Evolutionary conservation across 2,113 vertebrate species (phyloP).

Genomic region (Nesoenas mayeri): DNA sequence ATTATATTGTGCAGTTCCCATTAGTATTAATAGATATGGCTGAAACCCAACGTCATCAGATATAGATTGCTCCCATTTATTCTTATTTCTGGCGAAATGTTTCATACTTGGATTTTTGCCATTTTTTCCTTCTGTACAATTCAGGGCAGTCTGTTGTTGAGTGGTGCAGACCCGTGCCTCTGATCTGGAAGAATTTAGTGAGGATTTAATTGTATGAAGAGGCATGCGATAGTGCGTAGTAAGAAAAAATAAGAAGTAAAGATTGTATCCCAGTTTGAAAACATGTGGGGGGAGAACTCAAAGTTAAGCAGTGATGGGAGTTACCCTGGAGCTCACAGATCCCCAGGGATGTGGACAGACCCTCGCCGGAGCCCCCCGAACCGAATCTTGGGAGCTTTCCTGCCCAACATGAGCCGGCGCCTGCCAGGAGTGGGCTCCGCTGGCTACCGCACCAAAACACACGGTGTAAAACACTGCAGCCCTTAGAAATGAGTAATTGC

Average conservation of each 20-base stretch:
- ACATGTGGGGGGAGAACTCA: background rate
- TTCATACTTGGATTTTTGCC: background rate
- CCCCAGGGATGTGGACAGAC: background rate
- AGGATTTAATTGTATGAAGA: background rate
- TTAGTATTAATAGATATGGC: background rate
- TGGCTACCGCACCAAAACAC: background rate
- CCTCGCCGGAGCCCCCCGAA: background rate
- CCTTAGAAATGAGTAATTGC: constrained; percentile 2
- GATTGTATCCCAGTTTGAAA: background rate
- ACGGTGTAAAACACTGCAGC: background rate
- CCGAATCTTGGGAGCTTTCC: background rate
- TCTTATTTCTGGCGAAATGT: background rate
- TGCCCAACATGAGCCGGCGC: background rate
- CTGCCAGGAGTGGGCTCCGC: background rate
- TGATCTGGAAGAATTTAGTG: background rate
- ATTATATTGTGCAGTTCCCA: too few relatives aligned
- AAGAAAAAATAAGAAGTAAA: background rate
- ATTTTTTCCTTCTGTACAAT: background rate
- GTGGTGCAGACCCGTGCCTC: background rate
- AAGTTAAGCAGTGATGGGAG: background rate
- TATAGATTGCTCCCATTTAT: background rate
- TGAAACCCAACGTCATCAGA: background rate
- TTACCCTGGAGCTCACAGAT: background rate
- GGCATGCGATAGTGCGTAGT: background rate
- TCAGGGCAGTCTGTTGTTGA: background rate